Evolutionary conservation across 1,140 invertebrate genomes (phyloP).

Genomic region (Scylla paramamosain): DNA sequence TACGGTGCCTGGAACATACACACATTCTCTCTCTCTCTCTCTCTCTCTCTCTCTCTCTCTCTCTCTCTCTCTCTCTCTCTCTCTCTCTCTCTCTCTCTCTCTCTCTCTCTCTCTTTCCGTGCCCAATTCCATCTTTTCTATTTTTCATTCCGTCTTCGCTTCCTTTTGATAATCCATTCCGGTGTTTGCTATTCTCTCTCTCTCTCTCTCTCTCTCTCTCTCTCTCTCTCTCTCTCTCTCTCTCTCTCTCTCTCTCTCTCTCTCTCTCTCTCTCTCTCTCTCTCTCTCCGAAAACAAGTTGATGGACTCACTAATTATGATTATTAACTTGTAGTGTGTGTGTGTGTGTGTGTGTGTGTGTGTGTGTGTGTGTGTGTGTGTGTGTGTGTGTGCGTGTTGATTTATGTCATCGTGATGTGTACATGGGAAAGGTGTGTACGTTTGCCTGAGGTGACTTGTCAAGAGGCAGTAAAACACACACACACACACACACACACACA

Average conservation of each 20-base stretch:
- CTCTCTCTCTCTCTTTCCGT: background rate
- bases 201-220: too few relatives aligned
- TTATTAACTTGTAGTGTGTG: background rate
- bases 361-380: slow-evolving; percentile 20
- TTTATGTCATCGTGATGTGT: too few relatives aligned
- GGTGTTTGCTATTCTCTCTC: too few relatives aligned
- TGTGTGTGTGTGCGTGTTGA: background rate
- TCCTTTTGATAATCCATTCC: too few relatives aligned
- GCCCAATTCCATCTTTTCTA: too few relatives aligned
- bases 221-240: too few relatives aligned
- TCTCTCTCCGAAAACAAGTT: too few relatives aligned
- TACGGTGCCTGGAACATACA: too few relatives aligned
- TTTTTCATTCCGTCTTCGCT: too few relatives aligned
- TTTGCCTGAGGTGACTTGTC: background rate
- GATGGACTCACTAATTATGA: too few relatives aligned
- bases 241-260: slow-evolving; percentile 3
- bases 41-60: background rate
- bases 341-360: slow-evolving; percentile 20
- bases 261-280: background rate
- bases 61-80: background rate
- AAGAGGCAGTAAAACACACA: background rate
- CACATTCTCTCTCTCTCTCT: background rate
- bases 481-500: background rate
- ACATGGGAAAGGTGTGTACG: background rate
- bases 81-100: background rate